Conservation (phyloP, 2,113 vertebrate genomes). For the Hucho hucho region DNA sequence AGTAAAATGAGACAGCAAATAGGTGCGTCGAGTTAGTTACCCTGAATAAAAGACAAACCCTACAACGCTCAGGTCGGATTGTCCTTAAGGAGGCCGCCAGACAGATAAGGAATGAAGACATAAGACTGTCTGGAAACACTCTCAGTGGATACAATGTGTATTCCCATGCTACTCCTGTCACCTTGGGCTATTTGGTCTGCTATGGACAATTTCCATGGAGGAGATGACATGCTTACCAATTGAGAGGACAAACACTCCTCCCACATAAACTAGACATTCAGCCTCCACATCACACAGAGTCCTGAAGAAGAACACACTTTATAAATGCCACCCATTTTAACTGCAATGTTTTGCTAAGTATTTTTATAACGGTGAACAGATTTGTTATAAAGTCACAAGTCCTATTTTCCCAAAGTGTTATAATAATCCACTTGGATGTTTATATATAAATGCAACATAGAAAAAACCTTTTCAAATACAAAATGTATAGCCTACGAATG, state of each 20-base stretch:
- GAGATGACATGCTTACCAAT: slow-evolving; percentile 37
- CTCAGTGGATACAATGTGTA: slow-evolving; percentile 21
- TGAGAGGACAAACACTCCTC: slow-evolving; percentile 22
- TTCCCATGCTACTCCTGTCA: slow-evolving; percentile 21
- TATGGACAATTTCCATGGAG: slow-evolving; percentile 30
- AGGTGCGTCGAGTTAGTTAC: neutral
- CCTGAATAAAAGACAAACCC: neutral
- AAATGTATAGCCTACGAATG: slow-evolving; percentile 20
- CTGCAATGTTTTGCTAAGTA: slow-evolving; percentile 31
- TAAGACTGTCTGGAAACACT: slow-evolving; percentile 29
- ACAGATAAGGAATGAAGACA: slow-evolving; percentile 15
- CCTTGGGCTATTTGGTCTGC: slow-evolving; percentile 22
- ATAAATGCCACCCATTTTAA: slow-evolving; percentile 25
- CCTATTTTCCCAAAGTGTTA: slow-evolving; percentile 12
- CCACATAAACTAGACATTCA: slow-evolving; percentile 1
- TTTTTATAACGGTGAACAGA: slow-evolving; percentile 22
- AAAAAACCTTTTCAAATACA: slow-evolving; percentile 37
- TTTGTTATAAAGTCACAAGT: slow-evolving; percentile 30
- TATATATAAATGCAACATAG: slow-evolving; percentile 28
- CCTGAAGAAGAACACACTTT: slow-evolving; percentile 29
- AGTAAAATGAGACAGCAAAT: neutral
- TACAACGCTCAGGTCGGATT: slow-evolving; percentile 4
- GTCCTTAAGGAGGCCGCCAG: slow-evolving; percentile 1
- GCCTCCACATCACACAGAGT: slow-evolving; percentile 21
- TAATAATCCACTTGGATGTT: slow-evolving; percentile 18